Conservation (phyloP, 2,797 vertebrate genomes). For the Sylvilagus floridanus region DNA sequence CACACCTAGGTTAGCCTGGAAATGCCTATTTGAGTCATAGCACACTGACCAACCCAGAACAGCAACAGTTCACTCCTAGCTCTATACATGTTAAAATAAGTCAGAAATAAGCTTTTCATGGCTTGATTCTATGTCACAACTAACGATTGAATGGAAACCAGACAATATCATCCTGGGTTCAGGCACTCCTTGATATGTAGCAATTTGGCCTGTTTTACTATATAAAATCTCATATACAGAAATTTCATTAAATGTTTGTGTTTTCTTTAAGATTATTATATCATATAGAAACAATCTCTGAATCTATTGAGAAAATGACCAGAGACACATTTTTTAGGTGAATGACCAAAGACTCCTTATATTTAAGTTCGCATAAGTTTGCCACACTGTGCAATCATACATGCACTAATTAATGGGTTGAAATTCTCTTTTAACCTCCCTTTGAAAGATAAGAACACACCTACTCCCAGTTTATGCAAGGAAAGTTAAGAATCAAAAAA, state of each 20-base stretch:
- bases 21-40: neutral
- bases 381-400: neutral
- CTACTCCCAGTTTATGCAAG: neutral
- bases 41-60: neutral
- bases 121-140: neutral
- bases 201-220: neutral
- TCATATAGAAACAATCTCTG: neutral
- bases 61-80: neutral
- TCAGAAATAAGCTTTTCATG: neutral
- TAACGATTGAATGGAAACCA: neutral
- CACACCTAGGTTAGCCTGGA: neutral
- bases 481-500: neutral
- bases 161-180: too few relatives aligned
- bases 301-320: neutral
- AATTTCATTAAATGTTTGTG: neutral
- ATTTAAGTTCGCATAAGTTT: neutral
- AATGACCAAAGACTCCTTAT: neutral
- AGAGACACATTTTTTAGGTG: neutral
- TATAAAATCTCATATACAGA: neutral
- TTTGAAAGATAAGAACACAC: neutral
- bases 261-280: slow-evolving; percentile 8
- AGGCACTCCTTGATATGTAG: neutral
- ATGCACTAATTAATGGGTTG: neutral
- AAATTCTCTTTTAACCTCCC: neutral
- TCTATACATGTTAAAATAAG: neutral